These are phyloP conservation scores for Pangasius macronema DNA, from an alignment of 2,797 vertebrate species.

Conservation along the genomic window DNA sequence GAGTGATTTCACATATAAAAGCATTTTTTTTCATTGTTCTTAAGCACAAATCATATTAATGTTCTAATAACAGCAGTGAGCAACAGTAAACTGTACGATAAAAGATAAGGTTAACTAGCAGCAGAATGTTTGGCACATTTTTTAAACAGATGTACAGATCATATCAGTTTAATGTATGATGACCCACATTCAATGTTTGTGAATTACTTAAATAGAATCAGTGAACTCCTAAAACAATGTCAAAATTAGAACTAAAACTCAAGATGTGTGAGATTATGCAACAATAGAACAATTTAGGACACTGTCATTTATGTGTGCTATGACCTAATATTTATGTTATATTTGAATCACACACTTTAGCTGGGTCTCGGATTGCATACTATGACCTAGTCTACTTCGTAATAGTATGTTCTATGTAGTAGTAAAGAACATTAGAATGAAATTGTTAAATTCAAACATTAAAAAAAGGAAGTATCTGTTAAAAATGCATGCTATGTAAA, in stretches of 20 bases:
- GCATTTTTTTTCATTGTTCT: neutral
- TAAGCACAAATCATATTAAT: neutral
- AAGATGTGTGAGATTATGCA: neutral
- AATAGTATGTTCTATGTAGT: neutral
- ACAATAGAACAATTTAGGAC: neutral
- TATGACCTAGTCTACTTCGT: neutral
- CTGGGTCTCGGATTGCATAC: neutral
- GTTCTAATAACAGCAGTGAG: neutral
- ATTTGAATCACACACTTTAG: neutral
- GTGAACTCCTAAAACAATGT: neutral
- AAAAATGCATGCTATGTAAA: neutral
- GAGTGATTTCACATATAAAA: neutral
- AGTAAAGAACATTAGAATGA: neutral
- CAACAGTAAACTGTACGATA: neutral
- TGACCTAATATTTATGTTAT: neutral
- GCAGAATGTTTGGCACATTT: neutral
- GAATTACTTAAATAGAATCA: neutral
- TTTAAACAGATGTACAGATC: neutral
- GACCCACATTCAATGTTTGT: neutral
- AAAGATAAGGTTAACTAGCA: neutral
- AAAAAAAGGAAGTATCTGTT: neutral
- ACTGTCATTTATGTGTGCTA: neutral
- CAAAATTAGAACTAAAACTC: neutral
- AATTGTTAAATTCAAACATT: neutral
- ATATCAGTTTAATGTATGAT: neutral